phyloP scores from a whole-genome alignment of 2,888 invertebrate species.

The Torymus aiolomorphi region DNA sequence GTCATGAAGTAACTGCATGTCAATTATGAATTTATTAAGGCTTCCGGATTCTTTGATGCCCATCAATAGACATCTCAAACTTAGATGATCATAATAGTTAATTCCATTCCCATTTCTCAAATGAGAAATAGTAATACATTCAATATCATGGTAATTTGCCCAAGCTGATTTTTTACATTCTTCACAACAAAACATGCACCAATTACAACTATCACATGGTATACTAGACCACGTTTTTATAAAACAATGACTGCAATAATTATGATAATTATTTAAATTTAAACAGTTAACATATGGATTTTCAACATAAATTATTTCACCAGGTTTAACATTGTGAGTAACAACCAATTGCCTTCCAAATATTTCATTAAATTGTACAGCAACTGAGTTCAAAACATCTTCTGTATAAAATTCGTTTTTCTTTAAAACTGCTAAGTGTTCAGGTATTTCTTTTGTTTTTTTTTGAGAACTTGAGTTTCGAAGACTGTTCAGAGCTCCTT shows the following conservation, averaged over 20 bases:
- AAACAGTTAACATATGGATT: constrained; percentile 83
- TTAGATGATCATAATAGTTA: constrained; percentile 82
- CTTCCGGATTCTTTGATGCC: constrained; percentile 74
- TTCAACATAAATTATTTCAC: constrained; percentile 87
- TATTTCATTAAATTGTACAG: constrained; percentile 78
- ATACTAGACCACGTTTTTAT: constrained; percentile 78
- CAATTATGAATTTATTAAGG: constrained; percentile 72
- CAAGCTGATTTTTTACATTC: constrained; percentile 81
- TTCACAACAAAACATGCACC: constrained; percentile 82
- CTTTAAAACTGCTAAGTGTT: constrained; percentile 10
- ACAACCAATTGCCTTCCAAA: constrained; percentile 85
- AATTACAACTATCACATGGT: constrained; percentile 81
- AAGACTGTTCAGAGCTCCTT: neutral
- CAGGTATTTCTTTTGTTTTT: constrained; percentile 8
- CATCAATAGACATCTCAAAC: constrained; percentile 79
- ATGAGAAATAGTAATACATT: constrained; percentile 83
- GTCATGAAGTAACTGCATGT: constrained; percentile 69
- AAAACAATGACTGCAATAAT: constrained; percentile 84
- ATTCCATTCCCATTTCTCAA: constrained; percentile 78
- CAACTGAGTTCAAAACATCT: constrained; percentile 81
- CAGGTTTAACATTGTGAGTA: constrained; percentile 81
- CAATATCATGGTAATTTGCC: constrained; percentile 84
- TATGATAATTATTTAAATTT: constrained; percentile 77
- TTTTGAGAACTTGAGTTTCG: neutral
- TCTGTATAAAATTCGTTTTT: constrained; percentile 68